Evolutionary conservation across 2,113 vertebrate species (phyloP).

Genomic region (Canis aureus): DNA sequence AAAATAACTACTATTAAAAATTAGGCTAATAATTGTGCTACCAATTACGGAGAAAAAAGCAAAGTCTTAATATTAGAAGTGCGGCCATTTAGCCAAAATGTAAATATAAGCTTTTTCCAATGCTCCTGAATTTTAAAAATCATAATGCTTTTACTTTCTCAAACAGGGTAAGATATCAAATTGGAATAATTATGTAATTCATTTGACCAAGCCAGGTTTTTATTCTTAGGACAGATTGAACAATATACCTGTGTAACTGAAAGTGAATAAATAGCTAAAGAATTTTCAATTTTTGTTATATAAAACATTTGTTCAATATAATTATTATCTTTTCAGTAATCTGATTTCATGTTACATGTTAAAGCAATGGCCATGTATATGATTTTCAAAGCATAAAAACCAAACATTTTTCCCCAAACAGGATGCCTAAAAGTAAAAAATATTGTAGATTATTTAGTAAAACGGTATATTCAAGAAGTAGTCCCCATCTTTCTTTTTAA

Average conservation of each 20-base stretch:
- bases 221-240: neutral
- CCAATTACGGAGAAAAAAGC: neutral
- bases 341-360: neutral
- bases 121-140: neutral
- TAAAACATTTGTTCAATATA: neutral
- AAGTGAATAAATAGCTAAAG: neutral
- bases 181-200: neutral
- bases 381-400: neutral
- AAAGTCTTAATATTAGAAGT: neutral
- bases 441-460: conserved; percentile 4
- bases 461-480: neutral
- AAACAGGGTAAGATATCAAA: neutral
- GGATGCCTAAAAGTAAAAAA: conserved; percentile 23
- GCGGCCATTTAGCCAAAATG: neutral
- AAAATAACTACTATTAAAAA: conserved; percentile 1
- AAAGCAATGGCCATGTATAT: neutral
- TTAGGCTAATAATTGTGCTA: neutral
- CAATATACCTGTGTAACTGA: neutral
- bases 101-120: neutral
- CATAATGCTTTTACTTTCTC: neutral
- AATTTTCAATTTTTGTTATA: neutral
- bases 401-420: neutral
- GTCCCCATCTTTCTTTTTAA: neutral
- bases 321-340: neutral
- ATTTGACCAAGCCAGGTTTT: neutral